Base-by-base conservation (phyloP, 2,888 invertebrate genomes). In the Muscina levida region DNA sequence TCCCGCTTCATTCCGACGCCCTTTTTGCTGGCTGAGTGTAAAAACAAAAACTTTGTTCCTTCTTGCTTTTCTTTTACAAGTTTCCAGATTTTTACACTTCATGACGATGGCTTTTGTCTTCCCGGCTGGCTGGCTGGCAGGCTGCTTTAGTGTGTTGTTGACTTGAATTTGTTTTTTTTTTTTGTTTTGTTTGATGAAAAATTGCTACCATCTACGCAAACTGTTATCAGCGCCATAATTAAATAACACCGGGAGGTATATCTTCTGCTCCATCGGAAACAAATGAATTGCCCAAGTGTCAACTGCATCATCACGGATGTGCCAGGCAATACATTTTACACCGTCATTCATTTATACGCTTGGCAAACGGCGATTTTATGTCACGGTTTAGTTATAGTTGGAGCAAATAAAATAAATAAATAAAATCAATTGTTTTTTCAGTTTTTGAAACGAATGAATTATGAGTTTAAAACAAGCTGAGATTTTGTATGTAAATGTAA, bases 161-260 rank as follows among this genome's bases (percentile, higher is more conserved):
- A 71, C 44, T 71, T 39, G 19, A 11, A 15, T 62, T 19, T n/a
- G 22, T 24, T n/a, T 57, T 62, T 19, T n/a, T 5, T 24, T n/a
- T 57, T 62, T 72, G 59, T 62, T 22, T 31, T 62, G 77, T 81
- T 80, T 85, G 86, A 88, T 89, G 89, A 89, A 88, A 88, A 89
- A 89, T 89, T 89, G 89, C 89, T 86, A 87, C 87, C 89, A 89
- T 88, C 88, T 88, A 88, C 86, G 86, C 89, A 88, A 87, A 87
- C 87, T 85, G 87, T 88, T 89, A 89, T 89, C 89, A 89, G 89
- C 88, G 87, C 86, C 87, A 88, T 89, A 89, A 89, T 89, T 89
- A 89, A 89, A 89, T 89, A 89, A 86, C 89, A 87, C 89, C 89
- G 85, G 89, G 88, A 89, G 89, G 89, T 83, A 78, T 62, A 31